A percentile compares a stretch with the other conserved stretches of the same genome.
Evolutionary conservation across 1,140 invertebrate genomes (phyloP).

Genomic region (Hyles euphorbiae): DNA sequence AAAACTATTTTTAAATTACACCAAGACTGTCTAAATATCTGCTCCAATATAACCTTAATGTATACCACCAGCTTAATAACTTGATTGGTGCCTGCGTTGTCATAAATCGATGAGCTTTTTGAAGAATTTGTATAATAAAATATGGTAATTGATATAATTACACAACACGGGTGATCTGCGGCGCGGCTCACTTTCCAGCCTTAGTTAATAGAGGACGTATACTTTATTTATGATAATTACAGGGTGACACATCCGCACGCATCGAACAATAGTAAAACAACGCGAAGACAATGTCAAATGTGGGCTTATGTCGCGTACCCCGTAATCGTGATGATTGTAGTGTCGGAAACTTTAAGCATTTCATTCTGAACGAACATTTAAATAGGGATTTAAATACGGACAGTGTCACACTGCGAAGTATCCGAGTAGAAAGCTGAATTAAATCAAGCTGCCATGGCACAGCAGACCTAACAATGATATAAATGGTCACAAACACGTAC

Average conservation of each 20-base stretch:
- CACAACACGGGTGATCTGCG: too few relatives aligned
- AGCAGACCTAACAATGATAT: conserved; percentile 38
- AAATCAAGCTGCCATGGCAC: conserved; percentile 39
- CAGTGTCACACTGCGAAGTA: conserved; percentile 22
- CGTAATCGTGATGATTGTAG: conserved; percentile 26
- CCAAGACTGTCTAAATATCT: conserved; percentile 45
- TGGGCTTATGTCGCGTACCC: conserved; percentile 24
- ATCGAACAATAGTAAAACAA: neutral
- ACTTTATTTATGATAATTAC: neutral
- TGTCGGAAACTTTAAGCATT: conserved; percentile 8
- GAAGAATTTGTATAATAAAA: conserved; percentile 24
- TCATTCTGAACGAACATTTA: conserved; percentile 23
- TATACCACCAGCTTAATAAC: conserved; percentile 27
- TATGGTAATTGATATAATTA: conserved; percentile 21
- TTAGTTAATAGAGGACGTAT: neutral
- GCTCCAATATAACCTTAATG: conserved; percentile 30
- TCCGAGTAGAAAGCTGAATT: conserved; percentile 35
- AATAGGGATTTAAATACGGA: conserved; percentile 23
- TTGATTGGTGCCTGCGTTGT: conserved; percentile 43
- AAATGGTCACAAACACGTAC: conserved; percentile 58
- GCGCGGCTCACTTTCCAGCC: too few relatives aligned
- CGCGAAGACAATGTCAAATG: conserved; percentile 11
- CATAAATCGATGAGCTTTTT: conserved; percentile 36
- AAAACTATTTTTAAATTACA: conserved; percentile 69
- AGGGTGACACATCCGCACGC: neutral